Evolutionary conservation across 2,113 vertebrate genomes (phyloP).

Genomic region (Solea senegalensis): DNA sequence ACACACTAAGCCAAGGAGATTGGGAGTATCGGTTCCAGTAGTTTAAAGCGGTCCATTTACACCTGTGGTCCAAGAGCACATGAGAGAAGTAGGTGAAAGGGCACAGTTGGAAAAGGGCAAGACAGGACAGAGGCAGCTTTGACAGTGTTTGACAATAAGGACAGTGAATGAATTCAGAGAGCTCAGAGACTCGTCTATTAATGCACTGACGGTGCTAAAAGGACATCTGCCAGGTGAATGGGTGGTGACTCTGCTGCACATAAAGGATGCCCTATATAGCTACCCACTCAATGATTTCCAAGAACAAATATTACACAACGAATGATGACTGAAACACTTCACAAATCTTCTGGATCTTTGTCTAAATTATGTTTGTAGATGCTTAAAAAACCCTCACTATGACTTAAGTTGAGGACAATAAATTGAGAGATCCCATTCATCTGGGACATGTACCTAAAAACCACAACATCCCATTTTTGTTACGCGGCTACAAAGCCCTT

Average conservation of each 20-base stretch:
- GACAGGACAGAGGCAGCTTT: slow-evolving; percentile 41
- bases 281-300: slow-evolving; percentile 2
- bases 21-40: slow-evolving; percentile 47
- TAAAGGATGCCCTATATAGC: slow-evolving; percentile 8
- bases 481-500: no score
- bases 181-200: slow-evolving; percentile 19
- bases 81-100: slow-evolving; percentile 59
- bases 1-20: slow-evolving; percentile 23
- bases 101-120: slow-evolving; percentile 3
- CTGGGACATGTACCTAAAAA: no score
- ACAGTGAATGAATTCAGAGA: slow-evolving; percentile 20
- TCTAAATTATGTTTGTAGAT: no score
- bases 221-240: slow-evolving; percentile 36
- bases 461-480: no score
- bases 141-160: slow-evolving; percentile 24
- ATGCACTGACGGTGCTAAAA: slow-evolving; percentile 32
- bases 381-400: no score
- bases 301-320: slow-evolving; percentile 16
- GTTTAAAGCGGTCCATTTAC: slow-evolving; percentile 43
- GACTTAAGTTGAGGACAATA: no score
- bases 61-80: slow-evolving; percentile 42
- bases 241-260: slow-evolving; percentile 3
- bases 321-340: background rate
- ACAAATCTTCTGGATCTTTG: no score
- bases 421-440: no score